Evolutionary conservation across 2,888 invertebrate species (phyloP), one percentile per base, ranked within the genome.

Genomic region (Nomada ferruginata): DNA sequence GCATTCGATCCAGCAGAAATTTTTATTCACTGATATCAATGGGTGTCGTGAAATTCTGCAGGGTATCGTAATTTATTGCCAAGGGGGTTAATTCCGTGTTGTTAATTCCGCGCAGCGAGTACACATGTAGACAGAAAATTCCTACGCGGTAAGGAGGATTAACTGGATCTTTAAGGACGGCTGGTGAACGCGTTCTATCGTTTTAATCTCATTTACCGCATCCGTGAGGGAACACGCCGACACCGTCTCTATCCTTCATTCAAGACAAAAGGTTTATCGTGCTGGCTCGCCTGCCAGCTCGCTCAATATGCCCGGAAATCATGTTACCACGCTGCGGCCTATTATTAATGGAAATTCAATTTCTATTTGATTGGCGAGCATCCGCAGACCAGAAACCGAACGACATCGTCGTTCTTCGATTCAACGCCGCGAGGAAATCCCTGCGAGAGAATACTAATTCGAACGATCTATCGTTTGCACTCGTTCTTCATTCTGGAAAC

Each of bases 271-370:
- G 83, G 71, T 66, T 74, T 74, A 76, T 77, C 81, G 63, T 64
- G 63, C 50, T 57, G 52, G n/a, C 29, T 18, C 52, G 64, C 13
- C 61, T 50, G 55, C 69, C 47, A 64, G 55, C 74, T 57, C 70
- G 74, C 72, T 80, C 80, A 60, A 82, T 82, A 73, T 69, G 72
- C 61, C 53, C 74, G 86, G 86, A 86, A 86, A 86, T 75, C 75
- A 77, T 75, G 77, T 86, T 86, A 84, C 75, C 59, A 29, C 66
- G 81, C 64, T 20, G 79, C 86, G 83, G 79, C 81, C 75, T 79
- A 76, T 86, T 77, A 84, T 86, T 86, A 84, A 86, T 86, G 82
- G 86, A 86, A 86, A 86, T 84, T 79, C 86, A 77, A 86, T 84
- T 86, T 84, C 82, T 82, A 86, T 86, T 86, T 82, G 84, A 86